Evolutionary conservation across 2,888 invertebrate species (phyloP).

Genomic region (Diaphora mendica): DNA sequence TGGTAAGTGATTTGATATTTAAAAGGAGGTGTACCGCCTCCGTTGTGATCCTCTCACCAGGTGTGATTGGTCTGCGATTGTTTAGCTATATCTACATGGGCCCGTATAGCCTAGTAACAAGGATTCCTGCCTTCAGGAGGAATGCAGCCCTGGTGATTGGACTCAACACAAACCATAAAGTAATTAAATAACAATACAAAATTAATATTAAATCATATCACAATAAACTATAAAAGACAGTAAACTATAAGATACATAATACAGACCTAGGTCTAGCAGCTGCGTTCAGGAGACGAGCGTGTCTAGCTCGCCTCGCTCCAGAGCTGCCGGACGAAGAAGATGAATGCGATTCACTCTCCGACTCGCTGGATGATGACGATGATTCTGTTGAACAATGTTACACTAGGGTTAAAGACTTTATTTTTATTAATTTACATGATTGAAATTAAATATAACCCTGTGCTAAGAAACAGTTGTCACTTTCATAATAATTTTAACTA

Average conservation of each 20-base stretch:
- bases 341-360: constrained; percentile 82
- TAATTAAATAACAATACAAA: no score
- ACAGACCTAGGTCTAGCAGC: constrained; percentile 75
- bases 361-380: constrained; percentile 81
- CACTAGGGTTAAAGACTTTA: not conserved
- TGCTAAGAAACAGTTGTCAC: not conserved
- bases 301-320: constrained; percentile 76
- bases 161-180: no score
- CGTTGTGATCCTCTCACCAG: no score
- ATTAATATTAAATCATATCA: no score
- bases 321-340: constrained; percentile 83
- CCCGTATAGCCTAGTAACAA: no score
- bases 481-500: not conserved
- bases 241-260: not conserved
- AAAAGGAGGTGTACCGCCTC: no score
- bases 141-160: no score
- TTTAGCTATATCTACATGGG: no score
- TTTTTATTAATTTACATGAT: not conserved
- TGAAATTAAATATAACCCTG: not conserved
- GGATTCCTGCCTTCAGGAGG: no score
- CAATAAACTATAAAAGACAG: no score
- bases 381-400: constrained; percentile 66
- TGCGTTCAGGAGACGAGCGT: constrained; percentile 78
- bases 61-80: no score
- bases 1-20: no score